Conservation (phyloP, 1,140 invertebrate genomes). For the Sycophila sp. region DNA sequence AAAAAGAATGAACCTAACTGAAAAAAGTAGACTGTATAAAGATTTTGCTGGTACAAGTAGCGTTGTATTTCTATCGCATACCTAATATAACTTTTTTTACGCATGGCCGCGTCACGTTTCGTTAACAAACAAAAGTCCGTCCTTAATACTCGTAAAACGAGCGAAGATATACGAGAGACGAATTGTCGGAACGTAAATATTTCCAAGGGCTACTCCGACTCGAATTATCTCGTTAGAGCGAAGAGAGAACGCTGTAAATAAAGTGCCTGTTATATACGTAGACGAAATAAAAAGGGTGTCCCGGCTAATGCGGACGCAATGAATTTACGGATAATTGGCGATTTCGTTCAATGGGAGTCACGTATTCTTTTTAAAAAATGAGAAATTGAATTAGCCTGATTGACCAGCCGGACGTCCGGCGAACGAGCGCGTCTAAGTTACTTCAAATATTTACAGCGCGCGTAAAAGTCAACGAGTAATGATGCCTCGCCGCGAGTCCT, state of each 20-base stretch:
- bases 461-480: conserved; percentile 24
- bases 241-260: conserved; percentile 9
- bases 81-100: neutral
- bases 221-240: conserved; percentile 17
- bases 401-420: neutral
- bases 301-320: neutral
- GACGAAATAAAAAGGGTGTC: neutral
- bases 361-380: neutral
- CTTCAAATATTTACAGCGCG: conserved; percentile 23
- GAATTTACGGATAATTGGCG: conserved; percentile 29
- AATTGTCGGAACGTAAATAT: neutral
- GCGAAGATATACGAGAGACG: neutral
- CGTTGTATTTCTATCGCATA: neutral
- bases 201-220: neutral
- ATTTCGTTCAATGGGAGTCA: neutral
- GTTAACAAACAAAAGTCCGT: neutral
- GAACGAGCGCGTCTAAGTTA: conserved; percentile 22
- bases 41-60: no score
- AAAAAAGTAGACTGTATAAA: no score
- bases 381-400: conserved; percentile 26
- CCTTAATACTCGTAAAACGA: neutral
- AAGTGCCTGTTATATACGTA: neutral
- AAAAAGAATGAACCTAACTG: no score
- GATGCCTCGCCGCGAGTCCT: neutral
- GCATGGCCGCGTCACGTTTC: neutral